A percentile compares a stretch with the other conserved stretches of the same genome.
These are phyloP conservation scores for Oryzias curvinotus DNA, from an alignment of 2,113 vertebrate species.

Conservation along the genomic window DNA sequence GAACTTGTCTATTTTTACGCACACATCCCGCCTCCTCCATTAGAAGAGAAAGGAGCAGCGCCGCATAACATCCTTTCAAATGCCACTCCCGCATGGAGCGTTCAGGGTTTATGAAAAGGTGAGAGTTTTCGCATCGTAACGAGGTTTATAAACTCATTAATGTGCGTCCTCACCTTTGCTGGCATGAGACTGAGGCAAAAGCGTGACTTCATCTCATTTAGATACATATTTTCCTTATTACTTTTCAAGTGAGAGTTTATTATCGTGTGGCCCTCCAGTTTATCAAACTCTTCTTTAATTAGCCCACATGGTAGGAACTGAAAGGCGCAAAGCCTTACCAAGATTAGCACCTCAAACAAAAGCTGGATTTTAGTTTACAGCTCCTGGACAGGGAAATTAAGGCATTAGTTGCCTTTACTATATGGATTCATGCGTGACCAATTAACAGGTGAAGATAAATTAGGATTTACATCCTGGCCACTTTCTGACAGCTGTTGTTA, in stretches of 20 bases:
- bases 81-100: constrained; percentile 26
- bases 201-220: too few relatives aligned
- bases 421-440: not conserved
- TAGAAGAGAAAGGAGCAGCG: constrained; percentile 19
- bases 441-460: not conserved
- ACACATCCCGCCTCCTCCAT: constrained; percentile 24
- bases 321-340: not conserved
- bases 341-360: constrained; percentile 18
- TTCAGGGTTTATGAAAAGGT: constrained; percentile 14
- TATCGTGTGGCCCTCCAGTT: too few relatives aligned
- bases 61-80: constrained; percentile 36
- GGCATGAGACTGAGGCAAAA: not conserved
- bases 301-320: too few relatives aligned
- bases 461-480: too few relatives aligned
- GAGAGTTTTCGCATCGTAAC: not conserved
- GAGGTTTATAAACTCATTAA: not conserved
- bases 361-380: constrained; percentile 6
- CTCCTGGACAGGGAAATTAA: not conserved
- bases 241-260: too few relatives aligned
- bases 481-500: not conserved
- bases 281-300: too few relatives aligned
- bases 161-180: not conserved
- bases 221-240: too few relatives aligned
- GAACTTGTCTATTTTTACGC: constrained; percentile 61
- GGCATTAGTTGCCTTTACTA: too few relatives aligned